A percentile compares a stretch with the other conserved stretches of the same genome.
These are phyloP conservation scores for Trimorus sp. DNA, from an alignment of 2,888 invertebrate genomes.

Conservation along the genomic window DNA sequence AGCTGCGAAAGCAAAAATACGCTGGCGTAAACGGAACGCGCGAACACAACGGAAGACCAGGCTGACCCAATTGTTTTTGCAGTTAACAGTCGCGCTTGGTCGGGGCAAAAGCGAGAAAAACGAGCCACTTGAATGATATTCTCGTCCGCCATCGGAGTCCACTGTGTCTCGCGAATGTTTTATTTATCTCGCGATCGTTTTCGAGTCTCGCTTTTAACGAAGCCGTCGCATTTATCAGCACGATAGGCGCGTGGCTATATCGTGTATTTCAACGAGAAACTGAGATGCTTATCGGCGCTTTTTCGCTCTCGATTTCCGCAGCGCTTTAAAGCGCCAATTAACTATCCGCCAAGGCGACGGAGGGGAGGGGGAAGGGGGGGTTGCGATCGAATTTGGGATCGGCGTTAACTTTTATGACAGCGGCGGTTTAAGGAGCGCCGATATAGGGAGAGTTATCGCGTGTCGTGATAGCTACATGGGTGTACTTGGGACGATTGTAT, in stretches of 20 bases:
- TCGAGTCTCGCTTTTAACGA: conserved; percentile 21
- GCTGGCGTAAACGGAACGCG: neutral
- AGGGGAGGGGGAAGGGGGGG: no score
- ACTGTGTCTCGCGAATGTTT: conserved; percentile 4
- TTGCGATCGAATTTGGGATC: no score
- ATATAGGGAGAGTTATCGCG: no score
- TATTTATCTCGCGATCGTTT: conserved; percentile 9
- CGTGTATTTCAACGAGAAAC: no score
- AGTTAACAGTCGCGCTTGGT: conserved; percentile 17
- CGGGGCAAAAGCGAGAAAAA: conserved; percentile 2
- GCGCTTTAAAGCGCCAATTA: no score
- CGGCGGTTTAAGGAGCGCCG: no score
- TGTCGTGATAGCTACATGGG: no score
- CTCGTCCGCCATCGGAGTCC: neutral
- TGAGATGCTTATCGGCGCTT: no score
- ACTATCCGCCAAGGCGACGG: no score
- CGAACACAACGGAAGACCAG: conserved; percentile 26
- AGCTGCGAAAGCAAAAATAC: conserved; percentile 5
- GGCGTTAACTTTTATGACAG: no score
- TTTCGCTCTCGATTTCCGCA: no score
- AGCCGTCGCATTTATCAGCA: conserved; percentile 39
- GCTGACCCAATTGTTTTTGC: conserved; percentile 33
- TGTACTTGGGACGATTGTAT: no score
- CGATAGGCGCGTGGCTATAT: neutral
- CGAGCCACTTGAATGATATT: conserved; percentile 15